Percentiles rank a stretch among this genome's conserved stretches.
These are phyloP conservation scores for Zygaena filipendulae DNA, from an alignment of 2,888 invertebrate species.

Conservation along the genomic window DNA sequence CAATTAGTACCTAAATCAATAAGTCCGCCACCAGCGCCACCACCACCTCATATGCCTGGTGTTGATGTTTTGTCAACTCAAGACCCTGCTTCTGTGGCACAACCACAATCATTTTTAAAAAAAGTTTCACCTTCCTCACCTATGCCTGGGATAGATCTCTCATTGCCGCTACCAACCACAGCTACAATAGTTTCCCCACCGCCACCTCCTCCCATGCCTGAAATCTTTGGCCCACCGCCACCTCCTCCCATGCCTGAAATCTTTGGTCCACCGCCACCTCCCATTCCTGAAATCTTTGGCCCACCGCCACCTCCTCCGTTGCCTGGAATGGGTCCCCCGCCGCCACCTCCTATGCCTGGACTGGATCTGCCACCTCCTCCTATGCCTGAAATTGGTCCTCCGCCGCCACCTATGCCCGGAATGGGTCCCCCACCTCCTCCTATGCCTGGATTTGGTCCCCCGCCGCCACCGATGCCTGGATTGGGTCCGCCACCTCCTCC, in stretches of 20 bases:
- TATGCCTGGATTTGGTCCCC: conserved; percentile 29
- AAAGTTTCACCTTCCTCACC: conserved; percentile 31
- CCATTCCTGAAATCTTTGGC: conserved; percentile 42
- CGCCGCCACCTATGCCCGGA: conserved; percentile 38
- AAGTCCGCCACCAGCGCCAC: conserved; percentile 18
- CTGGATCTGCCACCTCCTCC: conserved; percentile 41
- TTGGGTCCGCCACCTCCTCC: conserved; percentile 31
- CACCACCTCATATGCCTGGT: conserved; percentile 37
- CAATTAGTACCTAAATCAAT: conserved; percentile 23
- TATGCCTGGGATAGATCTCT: conserved; percentile 32
- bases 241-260: conserved; percentile 46
- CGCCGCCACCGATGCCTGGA: conserved; percentile 40
- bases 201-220: conserved; percentile 33
- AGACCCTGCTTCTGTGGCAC: no score
- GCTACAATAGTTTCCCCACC: no score
- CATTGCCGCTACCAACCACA: no score
- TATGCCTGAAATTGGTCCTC: conserved; percentile 24
- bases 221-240: conserved; percentile 27
- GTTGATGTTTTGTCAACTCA: no score
- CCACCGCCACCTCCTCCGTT: conserved; percentile 28
- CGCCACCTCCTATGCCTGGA: conserved; percentile 42
- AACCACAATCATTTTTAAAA: no score
- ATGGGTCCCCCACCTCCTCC: conserved; percentile 33
- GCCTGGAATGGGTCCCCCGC: conserved; percentile 24
- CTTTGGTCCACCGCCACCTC: conserved; percentile 33